Conservation (phyloP, 2,888 invertebrate species). For the Acanthosepion esculentum region DNA sequence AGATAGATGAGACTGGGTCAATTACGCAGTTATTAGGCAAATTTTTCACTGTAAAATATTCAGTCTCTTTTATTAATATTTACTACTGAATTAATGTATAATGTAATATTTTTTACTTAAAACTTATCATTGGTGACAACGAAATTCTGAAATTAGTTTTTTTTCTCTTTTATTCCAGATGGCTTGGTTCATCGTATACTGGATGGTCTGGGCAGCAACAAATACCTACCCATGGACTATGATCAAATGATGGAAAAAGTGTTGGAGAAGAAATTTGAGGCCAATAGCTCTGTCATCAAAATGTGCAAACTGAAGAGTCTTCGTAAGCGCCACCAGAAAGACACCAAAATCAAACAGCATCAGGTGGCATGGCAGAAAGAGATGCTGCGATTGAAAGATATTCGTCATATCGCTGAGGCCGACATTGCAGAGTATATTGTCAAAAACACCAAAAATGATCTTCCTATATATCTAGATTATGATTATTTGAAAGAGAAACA, state of each 20-base stretch:
- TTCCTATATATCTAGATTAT: constrained; percentile 64
- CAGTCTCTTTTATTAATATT: no score
- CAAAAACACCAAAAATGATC: constrained; percentile 55
- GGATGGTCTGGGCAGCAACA: constrained; percentile 69
- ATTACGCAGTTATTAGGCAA: no score
- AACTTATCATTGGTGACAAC: no score
- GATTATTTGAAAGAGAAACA: constrained; percentile 64
- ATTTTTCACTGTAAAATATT: no score
- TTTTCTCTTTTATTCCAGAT: constrained; percentile 55
- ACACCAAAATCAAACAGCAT: constrained; percentile 71
- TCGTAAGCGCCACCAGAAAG: constrained; percentile 70
- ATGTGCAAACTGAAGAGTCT: constrained; percentile 71
- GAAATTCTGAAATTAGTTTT: no score
- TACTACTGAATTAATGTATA: no score
- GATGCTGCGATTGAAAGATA: constrained; percentile 66
- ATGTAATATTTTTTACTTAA: no score
- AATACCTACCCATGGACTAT: constrained; percentile 70
- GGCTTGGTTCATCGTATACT: constrained; percentile 61
- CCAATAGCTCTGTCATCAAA: constrained; percentile 67
- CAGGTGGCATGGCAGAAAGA: constrained; percentile 73
- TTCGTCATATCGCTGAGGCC: constrained; percentile 63
- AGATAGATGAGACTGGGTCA: no score
- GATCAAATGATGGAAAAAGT: constrained; percentile 65
- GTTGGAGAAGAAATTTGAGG: constrained; percentile 67
- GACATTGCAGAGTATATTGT: constrained; percentile 63